These are phyloP conservation scores for Cyprinodon tularosa DNA, from an alignment of 2,113 vertebrate species.

Conservation along the genomic window DNA sequence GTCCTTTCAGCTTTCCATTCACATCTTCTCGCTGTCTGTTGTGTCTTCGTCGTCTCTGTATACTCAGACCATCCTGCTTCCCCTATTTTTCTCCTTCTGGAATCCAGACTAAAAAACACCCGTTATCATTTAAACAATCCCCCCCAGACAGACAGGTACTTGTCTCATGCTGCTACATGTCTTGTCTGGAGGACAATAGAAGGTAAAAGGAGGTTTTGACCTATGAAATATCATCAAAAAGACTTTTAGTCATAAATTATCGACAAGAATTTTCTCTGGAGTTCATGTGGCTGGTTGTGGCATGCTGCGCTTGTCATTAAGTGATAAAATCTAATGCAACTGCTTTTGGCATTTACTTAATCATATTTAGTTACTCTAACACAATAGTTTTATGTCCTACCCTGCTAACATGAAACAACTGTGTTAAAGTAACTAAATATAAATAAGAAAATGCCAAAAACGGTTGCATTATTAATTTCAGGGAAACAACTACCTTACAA, in stretches of 20 bases:
- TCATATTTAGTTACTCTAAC: no score
- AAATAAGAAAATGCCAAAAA: no score
- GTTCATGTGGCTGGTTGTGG: constrained; percentile 33
- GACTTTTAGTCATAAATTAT: constrained; percentile 29
- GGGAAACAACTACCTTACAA: not conserved
- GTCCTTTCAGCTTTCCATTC: constrained; percentile 1
- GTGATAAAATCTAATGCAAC: constrained; percentile 8
- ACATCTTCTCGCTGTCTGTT: constrained; percentile 4
- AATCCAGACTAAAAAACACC: constrained; percentile 15
- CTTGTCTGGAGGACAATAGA: constrained; percentile 1
- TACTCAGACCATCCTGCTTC: constrained; percentile 8
- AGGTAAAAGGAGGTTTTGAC: constrained; percentile 10
- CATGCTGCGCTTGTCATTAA: not conserved
- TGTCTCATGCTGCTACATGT: constrained; percentile 10
- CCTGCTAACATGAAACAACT: no score
- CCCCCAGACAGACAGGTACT: constrained; percentile 2
- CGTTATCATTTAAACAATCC: constrained; percentile 17
- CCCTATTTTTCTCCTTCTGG: constrained; percentile 15
- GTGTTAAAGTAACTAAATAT: no score
- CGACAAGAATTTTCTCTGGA: not conserved
- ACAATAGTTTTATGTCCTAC: no score
- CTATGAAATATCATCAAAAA: constrained; percentile 17
- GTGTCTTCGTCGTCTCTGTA: constrained; percentile 22
- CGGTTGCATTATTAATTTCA: no score
- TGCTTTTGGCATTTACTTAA: no score